Evolutionary conservation across 1,140 invertebrate species (phyloP).

Genomic region (Zaprionus camerounensis): DNA sequence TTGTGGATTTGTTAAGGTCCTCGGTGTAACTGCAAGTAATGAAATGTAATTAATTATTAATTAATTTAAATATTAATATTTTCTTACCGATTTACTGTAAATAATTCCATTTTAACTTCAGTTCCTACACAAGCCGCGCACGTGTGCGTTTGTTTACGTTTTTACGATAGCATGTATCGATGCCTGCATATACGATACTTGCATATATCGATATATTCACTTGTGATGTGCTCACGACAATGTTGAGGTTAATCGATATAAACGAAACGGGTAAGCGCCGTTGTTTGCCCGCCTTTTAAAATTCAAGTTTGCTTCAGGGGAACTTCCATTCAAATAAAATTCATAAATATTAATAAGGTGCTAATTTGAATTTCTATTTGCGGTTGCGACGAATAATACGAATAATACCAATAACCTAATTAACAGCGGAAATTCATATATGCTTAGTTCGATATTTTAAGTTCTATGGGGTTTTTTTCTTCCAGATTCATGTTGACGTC

Average conservation of each 20-base stretch:
- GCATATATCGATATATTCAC: neutral
- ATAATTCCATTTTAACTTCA: slow-evolving; percentile 72
- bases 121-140: slow-evolving; percentile 30
- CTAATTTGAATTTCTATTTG: slow-evolving; percentile 26
- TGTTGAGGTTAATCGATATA: slow-evolving; percentile 6
- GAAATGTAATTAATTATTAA: neutral
- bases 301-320: neutral
- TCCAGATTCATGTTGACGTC: slow-evolving; percentile 10
- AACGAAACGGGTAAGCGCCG: neutral
- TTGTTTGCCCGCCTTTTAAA: neutral
- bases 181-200: neutral
- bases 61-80: neutral
- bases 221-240: neutral
- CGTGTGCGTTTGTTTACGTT: slow-evolving; percentile 73
- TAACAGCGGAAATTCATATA: slow-evolving; percentile 51
- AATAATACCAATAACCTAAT: slow-evolving; percentile 26
- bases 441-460: slow-evolving; percentile 35
- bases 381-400: slow-evolving; percentile 6
- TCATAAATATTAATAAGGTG: slow-evolving; percentile 2
- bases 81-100: slow-evolving; percentile 77
- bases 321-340: slow-evolving; percentile 1
- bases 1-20: slow-evolving; percentile 26
- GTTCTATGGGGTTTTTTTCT: slow-evolving; percentile 46
- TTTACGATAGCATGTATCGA: slow-evolving; percentile 39
- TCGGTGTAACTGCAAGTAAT: slow-evolving; percentile 51